A percentile compares a stretch with the other conserved stretches of the same genome.
phyloP scores from a whole-genome alignment of 2,888 invertebrate genomes.

The Oasisia sp. region DNA sequence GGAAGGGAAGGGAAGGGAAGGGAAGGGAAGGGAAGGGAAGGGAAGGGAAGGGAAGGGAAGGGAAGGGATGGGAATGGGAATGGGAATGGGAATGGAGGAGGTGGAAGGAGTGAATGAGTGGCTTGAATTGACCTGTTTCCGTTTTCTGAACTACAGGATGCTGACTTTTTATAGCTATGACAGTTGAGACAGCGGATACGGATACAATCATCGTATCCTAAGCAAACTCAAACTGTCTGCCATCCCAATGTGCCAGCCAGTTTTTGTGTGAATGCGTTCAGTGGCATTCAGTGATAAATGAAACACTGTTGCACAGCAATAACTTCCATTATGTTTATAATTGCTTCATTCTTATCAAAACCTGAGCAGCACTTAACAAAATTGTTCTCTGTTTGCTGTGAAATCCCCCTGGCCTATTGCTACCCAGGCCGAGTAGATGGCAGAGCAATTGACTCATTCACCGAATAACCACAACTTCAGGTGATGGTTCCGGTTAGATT shows the following conservation, averaged over 20 bases:
- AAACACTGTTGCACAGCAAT: background rate
- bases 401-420: background rate
- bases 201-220: background rate
- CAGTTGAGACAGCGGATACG: background rate
- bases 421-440: background rate
- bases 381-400: slow-evolving; percentile 12
- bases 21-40: no score
- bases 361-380: slow-evolving; percentile 14
- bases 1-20: no score
- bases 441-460: background rate
- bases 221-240: background rate
- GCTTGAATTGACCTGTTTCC: background rate
- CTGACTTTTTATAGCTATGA: background rate
- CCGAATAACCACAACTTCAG: background rate
- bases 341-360: slow-evolving; percentile 17
- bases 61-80: no score
- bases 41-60: no score
- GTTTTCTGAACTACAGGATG: background rate
- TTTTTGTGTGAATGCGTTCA: background rate
- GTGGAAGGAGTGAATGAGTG: background rate
- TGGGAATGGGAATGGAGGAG: no score
- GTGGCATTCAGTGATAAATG: slow-evolving; percentile 3
- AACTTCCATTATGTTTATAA: background rate
- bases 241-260: background rate
- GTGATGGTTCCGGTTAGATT: background rate